Base-by-base conservation (phyloP, 1,140 invertebrate species). In the Probaryconus sp. region DNA sequence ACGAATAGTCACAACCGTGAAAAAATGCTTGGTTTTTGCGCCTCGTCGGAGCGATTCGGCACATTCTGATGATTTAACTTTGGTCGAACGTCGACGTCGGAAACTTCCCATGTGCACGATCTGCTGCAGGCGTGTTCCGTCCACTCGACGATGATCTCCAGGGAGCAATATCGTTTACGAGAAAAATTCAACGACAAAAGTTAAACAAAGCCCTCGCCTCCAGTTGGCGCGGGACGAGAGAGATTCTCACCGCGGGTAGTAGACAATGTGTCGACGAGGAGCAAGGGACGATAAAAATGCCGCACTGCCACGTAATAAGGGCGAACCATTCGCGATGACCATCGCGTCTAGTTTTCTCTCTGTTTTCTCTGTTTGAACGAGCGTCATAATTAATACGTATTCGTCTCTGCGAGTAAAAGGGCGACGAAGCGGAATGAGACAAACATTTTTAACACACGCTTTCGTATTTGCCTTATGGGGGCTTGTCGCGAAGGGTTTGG, bases 371-470 rank as follows among this genome's bases (percentile, higher is more conserved):
- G 83, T 85, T 86, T 85, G 83, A 85, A 85, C 83, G 85, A 85
- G 83, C 76, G 78, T 82, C 81, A 84, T 86, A 86, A 85, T 86
- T 86, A 86, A 86, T 86, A 86, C 83, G 77, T 79, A 86, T 81
- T 83, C 83, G 79, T 79, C 77, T 81, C 79, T 78, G 71, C 76
- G 69, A 74, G 70, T 70, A 24, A 45, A 73, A 76, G 76, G 80
- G 69, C 65, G 65, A 55, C 61, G 51, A 61, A 65, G 48, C 70
- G 71, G 47, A 76, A 47, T 64, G 76, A 76, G 65, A 63, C 70
- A 80, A 81, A 83, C 79, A 81, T 83, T 82, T 83, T 80, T 84
- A 81, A 77, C 64, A 67, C 50, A 63, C 35, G 51, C 26, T 11
- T 21, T 48, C 47, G 28, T 70, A 42, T 76, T 76, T 76, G 61